phyloP scores from a whole-genome alignment of 2,888 invertebrate species.

The Anarsia innoxiella region DNA sequence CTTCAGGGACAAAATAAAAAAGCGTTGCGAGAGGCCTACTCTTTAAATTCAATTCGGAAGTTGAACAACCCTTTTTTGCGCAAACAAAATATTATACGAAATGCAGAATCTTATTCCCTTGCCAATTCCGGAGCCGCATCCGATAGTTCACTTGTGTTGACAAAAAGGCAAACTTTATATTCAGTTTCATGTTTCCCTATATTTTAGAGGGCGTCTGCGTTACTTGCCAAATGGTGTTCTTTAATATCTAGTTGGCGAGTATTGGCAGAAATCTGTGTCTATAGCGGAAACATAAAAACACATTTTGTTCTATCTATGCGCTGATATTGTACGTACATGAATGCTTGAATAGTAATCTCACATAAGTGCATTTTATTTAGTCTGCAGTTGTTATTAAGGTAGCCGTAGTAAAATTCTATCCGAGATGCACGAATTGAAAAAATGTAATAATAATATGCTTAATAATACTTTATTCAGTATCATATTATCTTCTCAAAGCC shows the following conservation, averaged over 20 bases:
- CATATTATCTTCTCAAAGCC: no score
- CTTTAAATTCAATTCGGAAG: slow-evolving; percentile 45
- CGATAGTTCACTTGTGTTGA: slow-evolving; percentile 34
- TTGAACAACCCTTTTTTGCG: slow-evolving; percentile 27
- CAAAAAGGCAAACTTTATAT: slow-evolving; percentile 41
- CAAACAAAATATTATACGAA: slow-evolving; percentile 41
- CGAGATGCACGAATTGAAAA: no score
- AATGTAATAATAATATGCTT: no score
- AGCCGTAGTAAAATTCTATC: no score
- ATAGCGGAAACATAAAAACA: slow-evolving; percentile 42
- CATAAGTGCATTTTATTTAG: no score
- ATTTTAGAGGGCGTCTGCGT: slow-evolving; percentile 34
- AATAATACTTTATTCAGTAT: no score
- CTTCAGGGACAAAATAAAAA: slow-evolving; percentile 30
- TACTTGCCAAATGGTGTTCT: slow-evolving; percentile 62
- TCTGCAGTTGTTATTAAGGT: no score
- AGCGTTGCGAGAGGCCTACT: slow-evolving; percentile 31
- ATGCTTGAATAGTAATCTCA: no score
- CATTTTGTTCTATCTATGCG: slow-evolving; percentile 11
- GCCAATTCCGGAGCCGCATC: slow-evolving; percentile 35
- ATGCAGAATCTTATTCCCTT: slow-evolving; percentile 41
- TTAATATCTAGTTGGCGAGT: slow-evolving; percentile 45
- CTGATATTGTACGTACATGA: no score
- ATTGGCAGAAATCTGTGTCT: slow-evolving; percentile 38
- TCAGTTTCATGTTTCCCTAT: slow-evolving; percentile 36